Evolutionary conservation across 2,888 invertebrate genomes (phyloP), one percentile per base, ranked within the genome.

Genomic region (Polymixis flavicincta): DNA sequence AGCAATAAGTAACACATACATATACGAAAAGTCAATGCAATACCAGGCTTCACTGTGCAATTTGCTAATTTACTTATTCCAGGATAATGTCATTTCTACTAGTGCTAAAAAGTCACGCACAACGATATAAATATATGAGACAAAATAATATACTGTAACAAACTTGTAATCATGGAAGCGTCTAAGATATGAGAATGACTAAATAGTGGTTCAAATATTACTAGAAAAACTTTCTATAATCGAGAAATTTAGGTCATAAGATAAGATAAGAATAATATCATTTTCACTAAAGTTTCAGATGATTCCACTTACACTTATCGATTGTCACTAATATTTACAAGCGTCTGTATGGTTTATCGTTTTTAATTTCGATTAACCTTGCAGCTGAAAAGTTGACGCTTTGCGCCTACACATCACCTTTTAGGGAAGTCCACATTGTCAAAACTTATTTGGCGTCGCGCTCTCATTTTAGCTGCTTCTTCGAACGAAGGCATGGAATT

Each of bases 371-470:
- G 11, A 32, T 50, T 22, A 71, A 64, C 61, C 17, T 25, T 55
- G 71, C 71, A 63, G 57, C 65, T 70, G 48, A 59, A 65, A 59
- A 67, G 37, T 59, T 69, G 66, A 71, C 75, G 64, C 50, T 71
- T 52, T 17, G 28, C 54, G 67, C 48, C 83, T 76, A 57, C 86
- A 79, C 79, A 88, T 96, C 95, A 96, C 90, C 96, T 94, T 83
- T 95, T 96, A 66, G 95, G 94, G 77, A 96, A 95, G 78, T 96
- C 96, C 52, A 95, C 89, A 90, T 96, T 97, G 90, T 97, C 97
- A 88, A 97, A 97, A 87, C 96, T 96, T 87, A 97, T 97, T 90
- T 97, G 97, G 52, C 97, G 93, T 25, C 97, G 93, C 2, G 97
- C 97, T 86, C 97, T 95, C 90, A 96, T 95, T 88, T 95, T 97